Evolutionary conservation across 2,797 vertebrate species (phyloP).

Genomic region (Sternarchorhynchus goeldii): DNA sequence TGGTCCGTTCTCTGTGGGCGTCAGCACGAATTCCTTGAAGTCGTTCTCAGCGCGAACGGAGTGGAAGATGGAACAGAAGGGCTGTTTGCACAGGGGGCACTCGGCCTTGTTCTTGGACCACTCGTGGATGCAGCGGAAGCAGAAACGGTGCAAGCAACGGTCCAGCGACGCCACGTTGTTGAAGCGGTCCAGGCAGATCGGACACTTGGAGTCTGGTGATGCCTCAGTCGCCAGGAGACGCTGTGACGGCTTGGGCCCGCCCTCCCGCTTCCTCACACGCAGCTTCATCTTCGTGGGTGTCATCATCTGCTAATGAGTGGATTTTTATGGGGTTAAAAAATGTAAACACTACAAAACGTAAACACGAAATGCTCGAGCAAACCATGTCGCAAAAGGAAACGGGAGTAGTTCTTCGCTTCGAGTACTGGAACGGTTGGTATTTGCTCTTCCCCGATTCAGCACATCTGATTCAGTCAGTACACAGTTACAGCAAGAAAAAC

Average conservation of each 20-base stretch:
- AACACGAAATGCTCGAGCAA: no score
- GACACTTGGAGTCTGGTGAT: constrained; percentile 95
- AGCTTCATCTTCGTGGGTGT: constrained; percentile 71
- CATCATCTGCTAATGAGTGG: constrained; percentile 66
- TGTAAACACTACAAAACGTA: no score
- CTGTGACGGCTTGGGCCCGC: constrained; percentile 3
- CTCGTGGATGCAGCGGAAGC: constrained; percentile 93
- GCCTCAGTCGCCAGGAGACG: constrained; percentile 77
- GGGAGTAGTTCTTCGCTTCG: no score
- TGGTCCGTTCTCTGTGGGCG: constrained; percentile 71
- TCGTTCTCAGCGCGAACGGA: constrained; percentile 90
- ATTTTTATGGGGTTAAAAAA: no score
- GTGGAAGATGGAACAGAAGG: constrained; percentile 92
- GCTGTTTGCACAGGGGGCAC: constrained; percentile 94
- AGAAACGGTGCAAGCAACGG: constrained; percentile 91
- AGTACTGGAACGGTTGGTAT: no score
- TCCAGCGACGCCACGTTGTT: constrained; percentile 91
- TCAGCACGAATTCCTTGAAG: constrained; percentile 87
- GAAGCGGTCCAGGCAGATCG: constrained; percentile 93
- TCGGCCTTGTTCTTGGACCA: constrained; percentile 98
- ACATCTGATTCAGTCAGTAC: no score
- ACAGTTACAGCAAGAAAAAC: no score
- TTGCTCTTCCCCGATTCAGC: no score
- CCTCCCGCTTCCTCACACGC: constrained; percentile 63
- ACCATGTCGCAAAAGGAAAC: no score